A percentile compares a stretch with the other conserved stretches of the same genome.
phyloP scores from a whole-genome alignment of 2,797 vertebrate species.

The Sebastes ruberrimus region DNA sequence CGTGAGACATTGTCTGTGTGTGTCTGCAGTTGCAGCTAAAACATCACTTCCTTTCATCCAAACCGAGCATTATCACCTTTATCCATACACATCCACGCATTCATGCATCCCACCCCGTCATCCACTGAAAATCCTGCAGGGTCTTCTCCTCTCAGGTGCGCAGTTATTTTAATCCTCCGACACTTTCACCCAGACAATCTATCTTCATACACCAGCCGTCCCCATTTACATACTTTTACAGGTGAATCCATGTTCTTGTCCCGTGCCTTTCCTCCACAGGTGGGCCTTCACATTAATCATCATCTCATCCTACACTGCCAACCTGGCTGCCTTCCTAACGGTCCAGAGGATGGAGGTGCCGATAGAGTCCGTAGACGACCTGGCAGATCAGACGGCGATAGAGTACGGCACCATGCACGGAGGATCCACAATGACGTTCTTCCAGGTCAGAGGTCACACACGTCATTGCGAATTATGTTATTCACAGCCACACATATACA shows the following conservation, averaged over 20 bases:
- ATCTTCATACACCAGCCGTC: slow-evolving; percentile 35
- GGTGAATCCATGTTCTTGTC: slow-evolving; percentile 52
- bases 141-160: slow-evolving; percentile 51
- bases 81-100: slow-evolving; percentile 24
- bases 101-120: slow-evolving; percentile 39
- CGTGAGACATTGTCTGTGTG: slow-evolving; percentile 7
- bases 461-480: slow-evolving; percentile 20
- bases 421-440: slow-evolving; percentile 99
- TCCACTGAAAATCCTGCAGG: slow-evolving; percentile 36
- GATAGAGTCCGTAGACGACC: slow-evolving; percentile 97
- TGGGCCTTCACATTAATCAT: slow-evolving; percentile 99
- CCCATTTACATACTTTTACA: slow-evolving; percentile 46
- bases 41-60: slow-evolving; percentile 25
- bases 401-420: slow-evolving; percentile 98
- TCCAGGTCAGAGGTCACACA: slow-evolving; percentile 85
- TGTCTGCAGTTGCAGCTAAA: slow-evolving; percentile 30
- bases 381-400: slow-evolving; percentile 97
- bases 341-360: slow-evolving; percentile 99
- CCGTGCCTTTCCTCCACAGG: slow-evolving; percentile 77
- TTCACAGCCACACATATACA: not conserved
- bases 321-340: slow-evolving; percentile 97
- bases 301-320: slow-evolving; percentile 99
- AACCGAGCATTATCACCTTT: slow-evolving; percentile 27
- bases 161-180: slow-evolving; percentile 35
- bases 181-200: slow-evolving; percentile 28